Evolutionary conservation across 2,797 vertebrate genomes (phyloP), one percentile per base, ranked within the genome.

Genomic region (Ciconia nigra): DNA sequence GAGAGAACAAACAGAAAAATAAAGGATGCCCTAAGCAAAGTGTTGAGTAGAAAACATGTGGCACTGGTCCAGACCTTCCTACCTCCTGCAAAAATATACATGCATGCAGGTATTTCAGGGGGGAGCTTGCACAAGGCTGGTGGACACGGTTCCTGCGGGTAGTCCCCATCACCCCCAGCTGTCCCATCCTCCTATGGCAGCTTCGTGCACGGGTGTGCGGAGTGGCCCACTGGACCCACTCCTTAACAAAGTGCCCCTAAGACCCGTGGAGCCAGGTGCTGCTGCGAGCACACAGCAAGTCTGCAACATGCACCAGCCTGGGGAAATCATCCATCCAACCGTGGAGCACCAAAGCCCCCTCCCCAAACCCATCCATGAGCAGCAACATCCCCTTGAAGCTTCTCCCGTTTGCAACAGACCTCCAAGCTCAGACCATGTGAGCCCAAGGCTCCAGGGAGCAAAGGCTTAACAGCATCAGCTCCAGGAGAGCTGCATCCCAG

Each of bases 141-240:
- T 33, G 14, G 37, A 74, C 8, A 35, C 0, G 0, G 8, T 2
- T 83, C 24, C 42, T 82, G 33, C 1, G 14, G 37, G 24, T 47
- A 49, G 7, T 41, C 42, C n/a, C 10, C 20, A 22, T 29, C 69
- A 57, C 8, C 18, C 28, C 65, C 49, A 47, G 15, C 12, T 29
- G 8, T 13, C 29, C 29, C 29, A 13, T 7, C 21, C 29, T 81
- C 44, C 41, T 31, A 9, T 2, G 4, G 69, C 33, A 63, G 52
- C 49, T 76, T 46, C 0, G 1, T 24, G 35, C 7, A 41, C 0
- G 0, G 9, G 7, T 35, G 20, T 33, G n/a, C 51, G 11, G 21
- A 31, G 10, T 22, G 26, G 14, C 24, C 33, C 3, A 2, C 5
- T 0, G 0, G 49, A 57, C 65, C 13, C 33, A 31, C 5, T 58